Conservation (phyloP, 1,140 invertebrate species). For the Helicoverpa armigera region DNA sequence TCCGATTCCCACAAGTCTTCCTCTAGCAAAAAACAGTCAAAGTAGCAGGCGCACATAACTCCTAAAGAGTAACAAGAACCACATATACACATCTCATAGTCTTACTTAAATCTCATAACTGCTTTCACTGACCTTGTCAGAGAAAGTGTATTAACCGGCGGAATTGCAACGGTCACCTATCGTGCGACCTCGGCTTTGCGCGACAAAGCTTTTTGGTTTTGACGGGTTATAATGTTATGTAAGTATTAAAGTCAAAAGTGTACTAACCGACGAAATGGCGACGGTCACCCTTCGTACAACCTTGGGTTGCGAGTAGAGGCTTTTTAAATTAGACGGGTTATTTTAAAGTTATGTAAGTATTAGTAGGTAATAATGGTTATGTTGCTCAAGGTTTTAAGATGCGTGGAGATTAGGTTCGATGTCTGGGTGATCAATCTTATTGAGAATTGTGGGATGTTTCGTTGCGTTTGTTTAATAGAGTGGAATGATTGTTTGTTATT, state of each 20-base stretch:
- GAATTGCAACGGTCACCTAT: background rate
- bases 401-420: background rate
- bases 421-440: conserved; percentile 9
- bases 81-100: background rate
- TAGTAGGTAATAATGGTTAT: conserved; percentile 2
- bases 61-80: background rate
- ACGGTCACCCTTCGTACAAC: too few species aligned
- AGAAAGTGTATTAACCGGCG: conserved; percentile 32
- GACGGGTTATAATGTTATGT: conserved; percentile 2
- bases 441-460: background rate
- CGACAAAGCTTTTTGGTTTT: background rate
- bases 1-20: too few species aligned
- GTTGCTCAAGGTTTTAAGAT: conserved; percentile 7
- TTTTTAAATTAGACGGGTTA: background rate
- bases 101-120: conserved; percentile 6
- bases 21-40: background rate
- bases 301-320: background rate
- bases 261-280: too few species aligned
- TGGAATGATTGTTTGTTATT: background rate
- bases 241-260: background rate
- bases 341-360: conserved; percentile 27
- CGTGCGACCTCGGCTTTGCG: too few species aligned
- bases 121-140: conserved; percentile 43
- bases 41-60: background rate
- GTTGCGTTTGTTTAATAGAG: background rate